Conservation (phyloP, 2,888 invertebrate species). For the Pyralis farinalis region DNA sequence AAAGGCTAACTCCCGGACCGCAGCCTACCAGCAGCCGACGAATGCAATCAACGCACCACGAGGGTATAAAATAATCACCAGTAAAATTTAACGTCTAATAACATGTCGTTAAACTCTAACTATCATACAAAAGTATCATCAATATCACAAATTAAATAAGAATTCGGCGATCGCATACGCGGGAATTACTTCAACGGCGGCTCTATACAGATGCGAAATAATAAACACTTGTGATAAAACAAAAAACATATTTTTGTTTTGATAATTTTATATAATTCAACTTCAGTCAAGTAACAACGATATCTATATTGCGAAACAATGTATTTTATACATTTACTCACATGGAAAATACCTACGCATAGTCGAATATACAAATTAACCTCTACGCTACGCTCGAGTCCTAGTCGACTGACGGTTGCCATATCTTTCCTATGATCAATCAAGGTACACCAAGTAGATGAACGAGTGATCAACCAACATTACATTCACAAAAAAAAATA, state of each 20-base stretch:
- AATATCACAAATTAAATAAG: conserved; percentile 77
- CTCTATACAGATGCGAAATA: background rate
- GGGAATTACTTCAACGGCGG: conserved; percentile 12
- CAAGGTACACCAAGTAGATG: too few relatives aligned
- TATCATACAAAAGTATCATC: conserved; percentile 71
- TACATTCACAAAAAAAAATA: too few relatives aligned
- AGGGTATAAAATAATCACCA: conserved; percentile 57
- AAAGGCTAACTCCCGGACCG: background rate
- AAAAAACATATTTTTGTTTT: conserved; percentile 5
- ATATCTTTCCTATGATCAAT: conserved; percentile 13
- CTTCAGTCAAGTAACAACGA: conserved; percentile 39
- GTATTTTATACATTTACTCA: conserved; percentile 47
- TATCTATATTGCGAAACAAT: conserved; percentile 27
- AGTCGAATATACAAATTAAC: conserved; percentile 48
- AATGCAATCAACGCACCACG: conserved; percentile 39
- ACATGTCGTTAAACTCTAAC: conserved; percentile 71
- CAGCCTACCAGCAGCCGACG: conserved; percentile 17
- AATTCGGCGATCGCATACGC: conserved; percentile 35
- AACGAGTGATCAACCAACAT: too few relatives aligned
- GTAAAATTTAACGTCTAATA: conserved; percentile 68
- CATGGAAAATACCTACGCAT: conserved; percentile 12
- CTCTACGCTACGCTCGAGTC: conserved; percentile 31
- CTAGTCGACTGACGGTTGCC: conserved; percentile 19
- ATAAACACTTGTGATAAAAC: conserved; percentile 1
- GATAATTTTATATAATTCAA: conserved; percentile 21